Conservation (phyloP, 1,140 invertebrate species). For the Lasioglossum albipes region DNA sequence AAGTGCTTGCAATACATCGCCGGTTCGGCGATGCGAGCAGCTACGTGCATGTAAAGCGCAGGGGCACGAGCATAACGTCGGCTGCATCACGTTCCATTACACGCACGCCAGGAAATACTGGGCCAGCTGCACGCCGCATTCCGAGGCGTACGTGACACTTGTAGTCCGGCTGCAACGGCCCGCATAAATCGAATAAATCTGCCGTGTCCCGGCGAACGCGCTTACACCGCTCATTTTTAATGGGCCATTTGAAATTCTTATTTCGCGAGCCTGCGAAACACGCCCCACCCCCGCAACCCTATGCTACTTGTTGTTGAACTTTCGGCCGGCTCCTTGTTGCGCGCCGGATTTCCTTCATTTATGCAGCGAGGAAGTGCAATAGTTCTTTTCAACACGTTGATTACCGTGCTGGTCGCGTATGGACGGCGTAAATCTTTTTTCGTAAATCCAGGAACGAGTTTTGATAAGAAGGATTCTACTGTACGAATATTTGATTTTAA, state of each 20-base stretch:
- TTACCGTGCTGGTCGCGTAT: too few species aligned
- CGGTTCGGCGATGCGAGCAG: background rate
- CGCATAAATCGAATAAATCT: constrained; percentile 36
- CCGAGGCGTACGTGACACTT: constrained; percentile 36
- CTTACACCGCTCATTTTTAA: background rate
- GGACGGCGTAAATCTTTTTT: too few species aligned
- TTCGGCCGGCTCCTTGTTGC: too few species aligned
- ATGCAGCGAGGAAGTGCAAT: background rate
- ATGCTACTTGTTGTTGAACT: too few species aligned
- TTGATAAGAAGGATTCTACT: too few species aligned
- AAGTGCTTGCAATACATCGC: background rate
- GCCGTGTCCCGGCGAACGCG: background rate
- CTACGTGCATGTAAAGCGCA: too few species aligned
- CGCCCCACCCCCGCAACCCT: background rate
- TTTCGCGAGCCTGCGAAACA: background rate
- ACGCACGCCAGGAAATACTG: constrained; percentile 21
- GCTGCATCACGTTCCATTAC: constrained; percentile 40
- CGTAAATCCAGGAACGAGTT: too few species aligned
- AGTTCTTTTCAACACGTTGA: too few species aligned
- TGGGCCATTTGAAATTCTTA: constrained; percentile 19
- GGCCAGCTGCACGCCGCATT: constrained; percentile 9
- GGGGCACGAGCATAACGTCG: background rate
- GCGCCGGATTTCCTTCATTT: too few species aligned
- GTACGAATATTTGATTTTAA: too few species aligned
- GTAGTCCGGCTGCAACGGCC: constrained; percentile 13